Conservation (phyloP, 2,797 vertebrate genomes). For the Gambelia wislizenii region DNA sequence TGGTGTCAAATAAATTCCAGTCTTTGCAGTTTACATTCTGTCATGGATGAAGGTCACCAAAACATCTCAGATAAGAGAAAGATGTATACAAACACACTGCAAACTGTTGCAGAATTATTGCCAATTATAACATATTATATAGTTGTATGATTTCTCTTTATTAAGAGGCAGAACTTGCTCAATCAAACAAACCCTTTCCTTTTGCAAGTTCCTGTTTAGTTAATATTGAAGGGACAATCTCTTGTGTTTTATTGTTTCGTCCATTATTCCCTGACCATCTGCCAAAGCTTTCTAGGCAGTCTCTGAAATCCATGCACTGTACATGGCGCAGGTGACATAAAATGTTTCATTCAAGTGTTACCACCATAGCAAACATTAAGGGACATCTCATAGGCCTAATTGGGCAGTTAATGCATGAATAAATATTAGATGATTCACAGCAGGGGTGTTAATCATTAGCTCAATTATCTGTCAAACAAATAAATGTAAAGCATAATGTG, state of each 20-base stretch:
- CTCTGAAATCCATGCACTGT: background rate
- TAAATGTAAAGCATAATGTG: slow-evolving; percentile 39
- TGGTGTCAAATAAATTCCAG: slow-evolving; percentile 22
- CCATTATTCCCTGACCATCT: no score
- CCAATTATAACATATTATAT: no score
- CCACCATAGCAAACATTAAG: background rate
- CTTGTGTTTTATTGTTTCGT: background rate
- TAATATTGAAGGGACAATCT: background rate
- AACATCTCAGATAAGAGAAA: background rate
- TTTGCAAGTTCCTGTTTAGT: background rate
- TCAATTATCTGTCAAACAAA: background rate
- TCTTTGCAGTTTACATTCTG: background rate
- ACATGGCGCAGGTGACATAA: background rate
- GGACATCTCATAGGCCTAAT: slow-evolving; percentile 15
- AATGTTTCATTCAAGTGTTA: background rate
- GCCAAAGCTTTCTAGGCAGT: background rate
- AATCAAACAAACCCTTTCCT: background rate
- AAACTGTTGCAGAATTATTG: background rate
- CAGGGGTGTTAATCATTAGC: background rate
- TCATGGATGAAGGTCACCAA: background rate
- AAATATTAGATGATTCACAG: slow-evolving; percentile 20
- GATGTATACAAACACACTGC: background rate
- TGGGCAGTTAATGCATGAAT: slow-evolving; percentile 31
- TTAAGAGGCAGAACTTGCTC: background rate
- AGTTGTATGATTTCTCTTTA: background rate